Base-by-base conservation (phyloP, 2,113 vertebrate species). In the Gallinago undulata region DNA sequence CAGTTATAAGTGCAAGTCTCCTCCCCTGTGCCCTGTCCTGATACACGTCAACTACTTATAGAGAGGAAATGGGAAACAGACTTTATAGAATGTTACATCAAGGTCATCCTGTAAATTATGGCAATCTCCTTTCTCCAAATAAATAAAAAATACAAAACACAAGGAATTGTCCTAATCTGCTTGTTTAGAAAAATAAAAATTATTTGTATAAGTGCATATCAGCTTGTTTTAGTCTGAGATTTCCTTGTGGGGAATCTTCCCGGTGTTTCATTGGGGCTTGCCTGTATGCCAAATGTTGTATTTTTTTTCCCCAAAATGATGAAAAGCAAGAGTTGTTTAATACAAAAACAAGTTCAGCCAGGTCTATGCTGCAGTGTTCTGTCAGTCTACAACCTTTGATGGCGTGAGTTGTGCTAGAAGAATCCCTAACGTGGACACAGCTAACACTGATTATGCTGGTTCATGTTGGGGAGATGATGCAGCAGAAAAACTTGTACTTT, bases 401-500 rank as follows among this genome's bases (percentile, higher is more conserved):
- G n/a, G 50, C 37, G 50, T 55, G 30, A 62, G n/a, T 59, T 70
- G 24, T 69, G 37, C 76, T 89, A 4, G 62, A 84, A 84, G 80
- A 84, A 70, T 86, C 47, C 55, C 45, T 69, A 22, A 73, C 35
- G 4, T 31, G 84, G 35, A 35, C 70, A 23, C 47, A 62, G 22
- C 84, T 76, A 48, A 39, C 45, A 68, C 50, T 72, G 59, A 10
- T 90, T 85, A 66, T 83, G 79, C 79, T 85, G 63, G 63, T 86
- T 92, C 4, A 1, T 24, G 41, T 37, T 90, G 72, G 83, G 86
- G 84, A 90, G 55, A 59, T 89, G 90, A 84, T 77, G 39, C 75
- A 80, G 90, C 94, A 93, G 70, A 82, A 94, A 68, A 75, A 55
- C 30, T 67, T 62, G 62, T 82, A 11, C 27, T 88, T 33, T 4